Conservation (phyloP, 2,797 vertebrate genomes). For the Chrysolophus pictus region DNA sequence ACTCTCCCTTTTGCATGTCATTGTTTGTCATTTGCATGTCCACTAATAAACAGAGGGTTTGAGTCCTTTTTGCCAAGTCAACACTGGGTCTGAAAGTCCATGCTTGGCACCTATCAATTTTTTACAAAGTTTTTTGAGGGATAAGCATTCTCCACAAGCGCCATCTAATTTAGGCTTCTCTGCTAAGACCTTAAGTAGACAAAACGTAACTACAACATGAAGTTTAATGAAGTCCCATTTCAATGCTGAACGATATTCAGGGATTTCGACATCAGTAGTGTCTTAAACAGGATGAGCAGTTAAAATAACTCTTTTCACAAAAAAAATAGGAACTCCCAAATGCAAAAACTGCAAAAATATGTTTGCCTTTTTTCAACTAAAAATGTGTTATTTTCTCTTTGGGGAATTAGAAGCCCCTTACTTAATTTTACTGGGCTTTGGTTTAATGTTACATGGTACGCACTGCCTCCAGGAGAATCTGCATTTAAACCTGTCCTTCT, state of each 20-base stretch:
- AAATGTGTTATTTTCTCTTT: neutral
- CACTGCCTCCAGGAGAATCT: neutral
- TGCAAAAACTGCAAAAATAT: neutral
- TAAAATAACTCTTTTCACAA: neutral
- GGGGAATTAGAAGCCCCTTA: neutral
- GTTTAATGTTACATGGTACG: neutral
- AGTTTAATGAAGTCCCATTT: conserved; percentile 17
- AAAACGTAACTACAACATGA: neutral
- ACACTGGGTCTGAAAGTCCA: neutral
- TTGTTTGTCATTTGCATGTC: neutral
- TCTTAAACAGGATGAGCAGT: neutral
- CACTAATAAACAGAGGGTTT: neutral
- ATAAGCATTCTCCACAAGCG: rapidly evolving
- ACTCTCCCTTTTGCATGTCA: neutral
- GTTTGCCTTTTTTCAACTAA: neutral
- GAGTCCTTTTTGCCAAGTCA: neutral
- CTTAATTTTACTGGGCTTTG: neutral
- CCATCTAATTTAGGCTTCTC: neutral
- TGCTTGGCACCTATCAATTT: neutral
- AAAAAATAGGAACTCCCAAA: neutral
- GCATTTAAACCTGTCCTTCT: neutral
- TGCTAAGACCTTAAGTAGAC: neutral
- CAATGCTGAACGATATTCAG: neutral
- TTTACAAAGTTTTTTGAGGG: neutral
- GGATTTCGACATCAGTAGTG: neutral